Percentiles rank a stretch among this genome's conserved stretches.
Evolutionary conservation across 2,888 invertebrate genomes (phyloP).

Genomic region (Pardosa pseudoannulata): DNA sequence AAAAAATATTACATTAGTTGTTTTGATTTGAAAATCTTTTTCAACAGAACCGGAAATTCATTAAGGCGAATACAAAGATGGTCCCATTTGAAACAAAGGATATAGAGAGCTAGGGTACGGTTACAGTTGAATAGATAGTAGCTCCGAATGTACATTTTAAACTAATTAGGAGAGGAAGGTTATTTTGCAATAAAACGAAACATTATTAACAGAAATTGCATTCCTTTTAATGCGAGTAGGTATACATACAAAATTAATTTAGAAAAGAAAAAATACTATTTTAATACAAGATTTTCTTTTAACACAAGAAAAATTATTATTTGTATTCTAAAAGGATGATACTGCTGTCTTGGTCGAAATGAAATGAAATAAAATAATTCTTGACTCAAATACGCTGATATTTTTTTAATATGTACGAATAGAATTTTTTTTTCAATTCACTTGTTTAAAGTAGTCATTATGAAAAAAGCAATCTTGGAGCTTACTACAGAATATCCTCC

Average conservation of each 20-base stretch:
- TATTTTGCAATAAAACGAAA: neutral
- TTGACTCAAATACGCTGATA: too few relatives aligned
- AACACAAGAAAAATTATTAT: too few relatives aligned
- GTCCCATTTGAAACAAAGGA: conserved; percentile 23
- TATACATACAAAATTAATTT: neutral
- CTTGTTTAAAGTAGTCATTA: too few relatives aligned
- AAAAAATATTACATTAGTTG: conserved; percentile 24
- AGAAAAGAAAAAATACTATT: too few relatives aligned
- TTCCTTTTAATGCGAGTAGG: neutral
- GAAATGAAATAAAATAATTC: too few relatives aligned
- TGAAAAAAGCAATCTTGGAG: too few relatives aligned
- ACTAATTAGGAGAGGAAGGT: conserved; percentile 27
- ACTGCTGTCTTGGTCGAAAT: too few relatives aligned
- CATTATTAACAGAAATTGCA: neutral
- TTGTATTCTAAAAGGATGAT: too few relatives aligned
- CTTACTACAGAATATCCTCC: too few relatives aligned
- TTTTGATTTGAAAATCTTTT: conserved; percentile 28
- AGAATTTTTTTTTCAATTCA: too few relatives aligned
- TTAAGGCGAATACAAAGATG: conserved; percentile 32
- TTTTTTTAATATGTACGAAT: too few relatives aligned
- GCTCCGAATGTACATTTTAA: conserved; percentile 35
- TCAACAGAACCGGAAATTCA: conserved; percentile 36
- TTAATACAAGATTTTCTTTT: too few relatives aligned
- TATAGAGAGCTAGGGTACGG: neutral
- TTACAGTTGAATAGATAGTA: neutral